Base-by-base conservation (phyloP, 1,140 invertebrate species). In the Drosophila nigrodunni region DNA sequence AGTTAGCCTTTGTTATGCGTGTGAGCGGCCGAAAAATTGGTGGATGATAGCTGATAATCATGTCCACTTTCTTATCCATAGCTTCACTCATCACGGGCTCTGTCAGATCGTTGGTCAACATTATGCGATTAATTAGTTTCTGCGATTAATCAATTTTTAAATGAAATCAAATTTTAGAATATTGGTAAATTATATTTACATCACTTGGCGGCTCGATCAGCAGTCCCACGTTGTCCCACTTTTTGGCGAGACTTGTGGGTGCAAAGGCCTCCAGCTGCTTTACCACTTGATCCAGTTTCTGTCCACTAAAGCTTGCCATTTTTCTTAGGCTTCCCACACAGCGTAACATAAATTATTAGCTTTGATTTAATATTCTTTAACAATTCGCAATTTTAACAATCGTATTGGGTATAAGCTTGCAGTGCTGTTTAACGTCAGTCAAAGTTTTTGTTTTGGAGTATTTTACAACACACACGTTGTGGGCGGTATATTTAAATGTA, bases 211-310 rank as follows among this genome's bases (percentile, higher is more conserved):
- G 97, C 90, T 98, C 96, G 9, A 99, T 94, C 8, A 99, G 93
- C 6, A 99, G 92, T 7, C 98, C 98, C 30, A 98, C 98, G 93
- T 99, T 99, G 92, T 99, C 98, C 98, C 98, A 99, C 34, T 93
- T 94, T 78, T 96, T 97, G 1, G 98, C 97, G 9, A 97, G 93
- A 4, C 93, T 91, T 11, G 94, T 92, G 37, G 96, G 94, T 8
- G 97, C 97, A 93, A 96, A 96, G 18, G 93, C 90, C 85, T 97
- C 93, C 35, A 98, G 92, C 60, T 93, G 92, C 13, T 93, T 77
- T 3, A 97, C 90, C 3, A 97, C 94, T 43, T 94, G 92, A 10
- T 91, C 82, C 41, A 97, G 86, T 4, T 93, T 80, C 11, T 94
- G 69, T 61, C 95, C 95, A 30, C 55, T 64, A 21, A 34, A 57